Evolutionary conservation across 2,113 vertebrate species (phyloP).

Genomic region (Oceanodroma tethys): DNA sequence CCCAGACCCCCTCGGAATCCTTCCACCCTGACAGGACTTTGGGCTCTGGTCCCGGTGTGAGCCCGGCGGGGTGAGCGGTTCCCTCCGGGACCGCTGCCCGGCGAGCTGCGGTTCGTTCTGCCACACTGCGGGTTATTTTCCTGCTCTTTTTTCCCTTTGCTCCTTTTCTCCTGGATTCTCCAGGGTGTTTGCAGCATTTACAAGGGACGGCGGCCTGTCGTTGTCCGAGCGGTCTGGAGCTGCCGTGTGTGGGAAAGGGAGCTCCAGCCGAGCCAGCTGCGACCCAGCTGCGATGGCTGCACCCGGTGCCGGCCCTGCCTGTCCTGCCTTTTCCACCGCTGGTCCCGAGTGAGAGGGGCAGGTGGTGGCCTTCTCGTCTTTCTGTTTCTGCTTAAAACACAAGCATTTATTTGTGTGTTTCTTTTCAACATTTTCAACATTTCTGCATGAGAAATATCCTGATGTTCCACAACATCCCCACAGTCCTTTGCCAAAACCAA

Average conservation of each 20-base stretch:
- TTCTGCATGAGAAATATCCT: neutral
- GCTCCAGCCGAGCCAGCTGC: neutral
- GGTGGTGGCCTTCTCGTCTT: neutral
- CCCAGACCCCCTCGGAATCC: fast-evolving
- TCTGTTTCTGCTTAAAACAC: neutral
- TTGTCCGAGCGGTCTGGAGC: neutral
- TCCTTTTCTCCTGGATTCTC: neutral
- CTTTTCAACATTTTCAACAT: no score
- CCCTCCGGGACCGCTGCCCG: neutral
- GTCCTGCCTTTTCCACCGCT: neutral
- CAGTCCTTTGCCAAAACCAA: neutral
- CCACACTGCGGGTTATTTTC: neutral
- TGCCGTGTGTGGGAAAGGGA: neutral
- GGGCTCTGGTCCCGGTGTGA: neutral
- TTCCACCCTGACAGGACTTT: neutral
- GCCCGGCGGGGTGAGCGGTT: neutral
- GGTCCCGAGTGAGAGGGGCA: neutral
- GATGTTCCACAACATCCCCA: neutral
- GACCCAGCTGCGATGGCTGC: neutral
- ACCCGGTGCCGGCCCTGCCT: neutral
- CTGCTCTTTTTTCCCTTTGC: neutral
- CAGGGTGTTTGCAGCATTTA: neutral
- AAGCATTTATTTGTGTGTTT: neutral
- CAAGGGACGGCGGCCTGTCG: fast-evolving
- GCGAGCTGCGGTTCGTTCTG: neutral